Evolutionary conservation across 2,797 vertebrate species (phyloP).

Genomic region (Muraenolepis orangiensis): DNA sequence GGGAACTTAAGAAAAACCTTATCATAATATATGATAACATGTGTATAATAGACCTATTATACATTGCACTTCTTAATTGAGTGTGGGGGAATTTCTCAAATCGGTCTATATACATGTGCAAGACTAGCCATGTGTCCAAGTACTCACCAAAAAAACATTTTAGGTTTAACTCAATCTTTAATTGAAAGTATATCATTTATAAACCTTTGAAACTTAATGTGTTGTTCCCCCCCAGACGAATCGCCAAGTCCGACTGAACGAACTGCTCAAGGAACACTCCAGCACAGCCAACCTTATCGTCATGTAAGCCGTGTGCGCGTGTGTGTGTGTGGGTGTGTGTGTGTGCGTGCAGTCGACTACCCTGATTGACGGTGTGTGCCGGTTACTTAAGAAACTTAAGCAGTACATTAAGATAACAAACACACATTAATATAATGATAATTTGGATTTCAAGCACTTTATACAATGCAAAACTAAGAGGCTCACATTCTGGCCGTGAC

Average conservation of each 20-base stretch:
- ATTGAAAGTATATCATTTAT: neutral
- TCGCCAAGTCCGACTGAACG: conserved; percentile 94
- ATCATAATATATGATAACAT: no score
- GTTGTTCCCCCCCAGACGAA: conserved; percentile 77
- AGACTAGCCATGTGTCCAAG: neutral
- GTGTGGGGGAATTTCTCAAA: no score
- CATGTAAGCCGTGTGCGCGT: conserved; percentile 81
- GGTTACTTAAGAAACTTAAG: neutral
- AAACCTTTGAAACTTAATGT: neutral
- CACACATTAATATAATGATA: neutral
- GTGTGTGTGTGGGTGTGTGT: neutral
- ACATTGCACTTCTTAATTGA: no score
- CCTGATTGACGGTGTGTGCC: neutral
- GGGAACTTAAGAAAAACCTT: no score
- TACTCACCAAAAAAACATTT: neutral
- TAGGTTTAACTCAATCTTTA: neutral
- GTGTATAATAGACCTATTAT: no score
- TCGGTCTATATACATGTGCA: no score
- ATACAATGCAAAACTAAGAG: neutral
- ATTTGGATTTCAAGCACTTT: neutral
- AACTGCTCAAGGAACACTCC: conserved; percentile 94
- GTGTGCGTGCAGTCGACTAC: neutral
- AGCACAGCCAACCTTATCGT: conserved; percentile 95
- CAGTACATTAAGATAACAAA: neutral
- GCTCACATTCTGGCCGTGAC: no score